phyloP scores from a whole-genome alignment of 2,113 vertebrate species.

The Ceuthmochares aereus region DNA sequence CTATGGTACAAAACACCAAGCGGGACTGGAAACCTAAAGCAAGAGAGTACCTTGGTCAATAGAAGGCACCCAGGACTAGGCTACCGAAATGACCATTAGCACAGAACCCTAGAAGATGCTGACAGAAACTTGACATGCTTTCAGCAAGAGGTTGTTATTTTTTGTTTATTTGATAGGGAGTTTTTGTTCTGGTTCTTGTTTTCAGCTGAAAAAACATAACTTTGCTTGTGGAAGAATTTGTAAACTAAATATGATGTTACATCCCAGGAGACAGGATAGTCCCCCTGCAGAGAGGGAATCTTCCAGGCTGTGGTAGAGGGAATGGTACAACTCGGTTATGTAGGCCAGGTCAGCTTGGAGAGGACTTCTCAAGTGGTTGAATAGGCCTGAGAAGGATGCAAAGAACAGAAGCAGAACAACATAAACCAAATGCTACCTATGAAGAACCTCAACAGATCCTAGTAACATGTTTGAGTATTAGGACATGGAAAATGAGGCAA shows the following conservation, averaged over 20 bases:
- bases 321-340: neutral
- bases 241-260: neutral
- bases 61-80: neutral
- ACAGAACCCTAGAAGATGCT: neutral
- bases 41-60: neutral
- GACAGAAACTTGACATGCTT: neutral
- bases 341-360: neutral
- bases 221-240: neutral
- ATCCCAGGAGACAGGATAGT: neutral
- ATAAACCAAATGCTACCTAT: neutral
- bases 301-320: neutral
- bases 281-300: neutral
- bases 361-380: neutral
- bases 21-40: constrained; percentile 89
- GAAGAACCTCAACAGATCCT: neutral
- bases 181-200: neutral
- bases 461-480: neutral
- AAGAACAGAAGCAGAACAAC: neutral
- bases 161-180: rapidly evolving
- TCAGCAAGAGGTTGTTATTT: neutral
- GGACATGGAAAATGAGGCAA: neutral
- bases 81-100: neutral
- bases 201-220: neutral
- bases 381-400: neutral
- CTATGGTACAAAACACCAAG: constrained; percentile 88